Conservation (phyloP, 2,113 vertebrate genomes). For the Erpornis zantholeuca region DNA sequence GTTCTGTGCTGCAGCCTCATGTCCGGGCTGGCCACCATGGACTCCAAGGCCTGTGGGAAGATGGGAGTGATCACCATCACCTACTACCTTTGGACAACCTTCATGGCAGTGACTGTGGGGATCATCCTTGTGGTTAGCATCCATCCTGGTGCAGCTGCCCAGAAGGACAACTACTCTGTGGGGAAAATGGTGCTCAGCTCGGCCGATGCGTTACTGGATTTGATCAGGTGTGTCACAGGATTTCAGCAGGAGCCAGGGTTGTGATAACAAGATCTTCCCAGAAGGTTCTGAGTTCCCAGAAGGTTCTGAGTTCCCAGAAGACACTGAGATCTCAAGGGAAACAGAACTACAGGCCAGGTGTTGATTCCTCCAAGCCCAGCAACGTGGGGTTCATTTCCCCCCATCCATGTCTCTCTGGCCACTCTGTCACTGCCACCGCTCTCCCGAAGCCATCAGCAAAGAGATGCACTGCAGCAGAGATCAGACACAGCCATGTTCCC, state of each 20-base stretch:
- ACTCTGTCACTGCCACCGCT: not conserved
- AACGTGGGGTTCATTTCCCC: fast-evolving
- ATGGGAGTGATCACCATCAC: slow-evolving; percentile 89
- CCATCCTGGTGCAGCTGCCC: slow-evolving; percentile 82
- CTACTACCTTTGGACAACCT: slow-evolving; percentile 92
- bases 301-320: not conserved
- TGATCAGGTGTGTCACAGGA: slow-evolving; percentile 76
- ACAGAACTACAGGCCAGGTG: fast-evolving
- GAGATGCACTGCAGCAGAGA: not conserved
- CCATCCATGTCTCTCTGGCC: not conserved
- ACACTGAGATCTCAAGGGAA: not conserved
- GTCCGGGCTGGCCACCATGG: slow-evolving; percentile 88
- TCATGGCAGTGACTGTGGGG: slow-evolving; percentile 84
- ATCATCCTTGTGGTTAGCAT: slow-evolving; percentile 84
- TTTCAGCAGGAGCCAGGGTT: not conserved
- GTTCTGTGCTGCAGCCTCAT: slow-evolving; percentile 76
- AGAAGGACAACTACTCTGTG: slow-evolving; percentile 76
- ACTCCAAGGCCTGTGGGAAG: slow-evolving; percentile 82
- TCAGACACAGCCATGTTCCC: not conserved
- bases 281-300: not conserved
- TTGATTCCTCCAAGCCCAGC: not conserved
- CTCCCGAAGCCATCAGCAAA: not conserved
- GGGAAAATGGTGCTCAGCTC: slow-evolving; percentile 85
- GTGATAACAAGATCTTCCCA: not conserved
- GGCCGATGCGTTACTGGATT: slow-evolving; percentile 84